A percentile compares a stretch with the other conserved stretches of the same genome.
phyloP scores from a whole-genome alignment of 1,140 invertebrate genomes.

The Diabrotica undecimpunctata region DNA sequence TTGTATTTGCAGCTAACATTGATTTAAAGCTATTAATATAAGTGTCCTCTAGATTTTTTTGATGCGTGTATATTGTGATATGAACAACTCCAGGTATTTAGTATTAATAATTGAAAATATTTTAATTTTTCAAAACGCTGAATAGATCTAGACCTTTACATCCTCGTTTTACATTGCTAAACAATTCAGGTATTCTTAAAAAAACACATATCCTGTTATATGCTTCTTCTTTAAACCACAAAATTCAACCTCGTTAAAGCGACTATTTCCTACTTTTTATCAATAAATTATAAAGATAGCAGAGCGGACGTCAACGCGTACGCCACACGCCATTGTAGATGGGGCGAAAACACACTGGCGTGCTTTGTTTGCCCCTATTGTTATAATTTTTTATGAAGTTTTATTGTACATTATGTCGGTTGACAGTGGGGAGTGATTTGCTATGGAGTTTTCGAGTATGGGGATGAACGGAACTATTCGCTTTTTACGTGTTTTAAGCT shows the following conservation, averaged over 20 bases:
- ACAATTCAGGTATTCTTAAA: too few relatives aligned
- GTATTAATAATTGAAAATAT: too few relatives aligned
- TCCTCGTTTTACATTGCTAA: too few relatives aligned
- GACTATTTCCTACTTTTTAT: background rate
- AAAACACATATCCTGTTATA: too few relatives aligned
- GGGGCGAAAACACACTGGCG: conserved; percentile 18
- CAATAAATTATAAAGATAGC: conserved; percentile 17
- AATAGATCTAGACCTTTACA: too few relatives aligned
- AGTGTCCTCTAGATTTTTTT: too few relatives aligned
- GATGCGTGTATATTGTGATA: too few relatives aligned
- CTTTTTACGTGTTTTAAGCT: background rate
- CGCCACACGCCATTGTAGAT: conserved; percentile 12
- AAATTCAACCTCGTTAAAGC: background rate
- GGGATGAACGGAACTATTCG: conserved; percentile 13
- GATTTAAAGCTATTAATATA: too few relatives aligned
- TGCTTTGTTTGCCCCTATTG: conserved; percentile 23
- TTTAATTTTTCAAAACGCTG: too few relatives aligned
- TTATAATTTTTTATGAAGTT: conserved; percentile 25
- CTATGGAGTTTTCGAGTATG: conserved; percentile 24
- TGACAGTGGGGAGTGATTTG: conserved; percentile 29
- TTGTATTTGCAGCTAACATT: too few relatives aligned
- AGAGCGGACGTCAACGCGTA: conserved; percentile 8
- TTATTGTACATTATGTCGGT: conserved; percentile 25
- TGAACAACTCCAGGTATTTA: too few relatives aligned
- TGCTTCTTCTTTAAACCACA: too few relatives aligned